phyloP scores from a whole-genome alignment of 2,888 invertebrate species.

The Aphrophora alni region DNA sequence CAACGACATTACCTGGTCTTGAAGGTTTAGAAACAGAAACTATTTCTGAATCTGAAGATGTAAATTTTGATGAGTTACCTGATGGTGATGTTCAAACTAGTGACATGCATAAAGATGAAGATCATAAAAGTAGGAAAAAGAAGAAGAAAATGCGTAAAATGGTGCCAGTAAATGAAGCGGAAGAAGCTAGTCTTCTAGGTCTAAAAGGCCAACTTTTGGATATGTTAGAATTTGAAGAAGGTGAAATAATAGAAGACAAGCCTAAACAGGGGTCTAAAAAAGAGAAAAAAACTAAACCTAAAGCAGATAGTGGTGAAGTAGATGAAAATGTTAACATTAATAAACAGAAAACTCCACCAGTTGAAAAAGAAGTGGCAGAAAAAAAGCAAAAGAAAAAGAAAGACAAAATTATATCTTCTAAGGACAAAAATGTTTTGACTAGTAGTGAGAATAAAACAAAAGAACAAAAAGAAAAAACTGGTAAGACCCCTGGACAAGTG shows the following conservation, averaged over 20 bases:
- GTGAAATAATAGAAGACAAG: constrained; percentile 57
- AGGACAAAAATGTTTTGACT: constrained; percentile 46
- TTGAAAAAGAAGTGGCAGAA: constrained; percentile 49
- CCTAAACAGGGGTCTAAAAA: constrained; percentile 37
- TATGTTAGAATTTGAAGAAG: constrained; percentile 55
- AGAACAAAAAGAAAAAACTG: constrained; percentile 39
- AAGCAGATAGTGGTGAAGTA: constrained; percentile 62
- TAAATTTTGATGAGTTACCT: constrained; percentile 66
- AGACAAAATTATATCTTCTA: constrained; percentile 52
- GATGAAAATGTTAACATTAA: constrained; percentile 57
- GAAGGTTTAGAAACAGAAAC: constrained; percentile 74
- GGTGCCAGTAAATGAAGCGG: constrained; percentile 58
- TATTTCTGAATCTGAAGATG: constrained; percentile 76
- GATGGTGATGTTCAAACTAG: constrained; percentile 51
- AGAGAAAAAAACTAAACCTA: constrained; percentile 50
- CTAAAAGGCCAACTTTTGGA: constrained; percentile 19
- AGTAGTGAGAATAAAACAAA: constrained; percentile 47
- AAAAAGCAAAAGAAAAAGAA: constrained; percentile 51
- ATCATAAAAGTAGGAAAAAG: constrained; percentile 21
- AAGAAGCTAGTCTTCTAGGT: constrained; percentile 52
- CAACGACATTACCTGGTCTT: constrained; percentile 55
- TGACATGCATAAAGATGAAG: constrained; percentile 34
- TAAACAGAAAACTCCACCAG: constrained; percentile 42
- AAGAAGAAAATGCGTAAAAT: constrained; percentile 53
- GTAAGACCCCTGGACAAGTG: constrained; percentile 29